These are phyloP conservation scores for Phenacoccus solenopsis DNA, from an alignment of 1,140 invertebrate genomes.

Conservation along the genomic window DNA sequence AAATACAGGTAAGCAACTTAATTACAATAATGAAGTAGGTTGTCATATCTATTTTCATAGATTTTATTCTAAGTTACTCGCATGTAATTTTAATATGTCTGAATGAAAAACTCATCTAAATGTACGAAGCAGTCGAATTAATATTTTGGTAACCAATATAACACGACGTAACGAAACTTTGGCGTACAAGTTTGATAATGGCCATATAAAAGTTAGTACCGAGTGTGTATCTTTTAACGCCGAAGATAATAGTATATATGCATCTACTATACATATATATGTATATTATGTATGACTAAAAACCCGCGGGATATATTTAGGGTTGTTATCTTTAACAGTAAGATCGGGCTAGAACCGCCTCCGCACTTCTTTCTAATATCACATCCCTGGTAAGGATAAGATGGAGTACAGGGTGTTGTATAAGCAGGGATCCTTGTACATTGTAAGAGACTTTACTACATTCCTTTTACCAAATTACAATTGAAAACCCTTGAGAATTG, in stretches of 20 bases:
- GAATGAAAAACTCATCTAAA: too few species aligned
- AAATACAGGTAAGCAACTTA: too few species aligned
- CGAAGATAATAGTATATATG: not conserved
- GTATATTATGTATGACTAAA: constrained; percentile 5
- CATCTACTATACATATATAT: not conserved
- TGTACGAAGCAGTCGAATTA: not conserved
- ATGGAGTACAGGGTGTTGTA: not conserved
- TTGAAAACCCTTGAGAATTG: constrained; percentile 13
- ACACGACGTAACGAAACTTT: not conserved
- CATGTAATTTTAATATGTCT: too few species aligned
- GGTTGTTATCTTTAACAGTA: constrained; percentile 7
- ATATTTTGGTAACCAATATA: constrained; percentile 3
- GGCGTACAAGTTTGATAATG: not conserved
- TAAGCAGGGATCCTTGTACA: not conserved
- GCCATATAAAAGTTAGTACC: not conserved
- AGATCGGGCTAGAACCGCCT: constrained; percentile 7
- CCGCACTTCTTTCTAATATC: not conserved
- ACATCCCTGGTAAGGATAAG: constrained; percentile 4
- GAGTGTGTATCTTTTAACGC: not conserved
- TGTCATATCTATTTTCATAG: too few species aligned
- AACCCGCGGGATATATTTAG: constrained; percentile 13
- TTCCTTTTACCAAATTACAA: constrained; percentile 5
- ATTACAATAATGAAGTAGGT: too few species aligned
- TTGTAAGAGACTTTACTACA: constrained; percentile 10
- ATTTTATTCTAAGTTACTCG: too few species aligned